A percentile compares a stretch with the other conserved stretches of the same genome.
Evolutionary conservation across 2,888 invertebrate species (phyloP).

Genomic region (Hydrotaea cyrtoneurina): DNA sequence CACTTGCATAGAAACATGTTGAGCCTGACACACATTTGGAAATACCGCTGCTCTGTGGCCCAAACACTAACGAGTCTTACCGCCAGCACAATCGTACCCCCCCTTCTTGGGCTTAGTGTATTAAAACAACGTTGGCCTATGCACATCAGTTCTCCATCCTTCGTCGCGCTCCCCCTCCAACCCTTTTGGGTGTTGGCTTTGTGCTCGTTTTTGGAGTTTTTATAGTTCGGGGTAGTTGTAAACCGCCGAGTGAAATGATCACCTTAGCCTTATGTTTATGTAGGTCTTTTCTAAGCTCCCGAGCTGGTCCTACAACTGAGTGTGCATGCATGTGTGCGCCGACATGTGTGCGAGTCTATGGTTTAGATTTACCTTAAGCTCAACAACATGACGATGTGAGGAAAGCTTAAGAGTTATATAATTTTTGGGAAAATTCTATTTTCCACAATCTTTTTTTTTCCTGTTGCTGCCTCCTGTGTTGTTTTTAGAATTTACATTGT

Average conservation of each 20-base stretch:
- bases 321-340: background rate
- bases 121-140: no score
- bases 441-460: slow-evolving; percentile 20
- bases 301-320: background rate
- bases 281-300: slow-evolving; percentile 26
- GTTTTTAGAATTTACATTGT: slow-evolving; percentile 35
- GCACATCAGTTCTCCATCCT: no score
- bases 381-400: slow-evolving; percentile 51
- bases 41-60: background rate
- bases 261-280: slow-evolving; percentile 43
- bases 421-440: slow-evolving; percentile 60
- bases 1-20: slow-evolving; percentile 19
- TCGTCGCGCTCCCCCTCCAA: background rate
- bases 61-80: slow-evolving; percentile 28
- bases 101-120: background rate
- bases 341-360: background rate
- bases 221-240: slow-evolving; percentile 31
- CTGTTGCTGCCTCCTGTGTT: slow-evolving; percentile 32
- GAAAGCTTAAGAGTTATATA: slow-evolving; percentile 55
- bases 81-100: background rate
- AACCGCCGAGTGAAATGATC: slow-evolving; percentile 53
- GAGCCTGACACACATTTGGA: slow-evolving; percentile 65
- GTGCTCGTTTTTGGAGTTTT: background rate
- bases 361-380: slow-evolving; percentile 48
- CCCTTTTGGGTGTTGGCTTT: background rate